phyloP scores from a whole-genome alignment of 2,888 invertebrate species.

The Ellobium chinense region DNA sequence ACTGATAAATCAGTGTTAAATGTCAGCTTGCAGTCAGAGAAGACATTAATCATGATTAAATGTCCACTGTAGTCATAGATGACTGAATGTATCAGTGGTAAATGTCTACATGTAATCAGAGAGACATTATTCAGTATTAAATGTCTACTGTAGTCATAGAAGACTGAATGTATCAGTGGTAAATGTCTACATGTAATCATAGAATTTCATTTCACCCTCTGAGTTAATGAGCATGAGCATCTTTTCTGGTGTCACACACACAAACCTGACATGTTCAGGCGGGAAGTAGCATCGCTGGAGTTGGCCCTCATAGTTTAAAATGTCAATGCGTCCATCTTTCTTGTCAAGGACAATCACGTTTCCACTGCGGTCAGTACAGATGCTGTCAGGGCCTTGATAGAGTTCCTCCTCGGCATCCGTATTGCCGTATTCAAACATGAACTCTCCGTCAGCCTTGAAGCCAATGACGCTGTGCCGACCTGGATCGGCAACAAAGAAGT shows the following conservation, averaged over 20 bases:
- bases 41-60: too few species aligned
- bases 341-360: constrained; percentile 70
- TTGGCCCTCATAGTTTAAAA: constrained; percentile 63
- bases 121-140: too few species aligned
- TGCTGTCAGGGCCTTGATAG: constrained; percentile 69
- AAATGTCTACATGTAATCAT: constrained; percentile 58
- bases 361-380: constrained; percentile 62
- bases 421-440: constrained; percentile 69
- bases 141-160: too few species aligned
- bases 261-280: constrained; percentile 64
- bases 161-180: too few species aligned
- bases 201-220: constrained; percentile 66
- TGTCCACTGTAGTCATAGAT: too few species aligned
- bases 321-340: constrained; percentile 65
- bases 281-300: constrained; percentile 65
- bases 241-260: constrained; percentile 64
- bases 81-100: too few species aligned
- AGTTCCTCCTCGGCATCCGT: constrained; percentile 65
- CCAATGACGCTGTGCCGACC: constrained; percentile 66
- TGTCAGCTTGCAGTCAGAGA: too few species aligned
- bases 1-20: too few species aligned
- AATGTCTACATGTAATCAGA: too few species aligned
- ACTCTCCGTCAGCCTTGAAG: constrained; percentile 60
- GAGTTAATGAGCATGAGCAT: constrained; percentile 64
- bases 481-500: constrained; percentile 66